Evolutionary conservation across 2,888 invertebrate species (phyloP), one percentile per base, ranked within the genome.

Genomic region (Yponomeuta malinellus): DNA sequence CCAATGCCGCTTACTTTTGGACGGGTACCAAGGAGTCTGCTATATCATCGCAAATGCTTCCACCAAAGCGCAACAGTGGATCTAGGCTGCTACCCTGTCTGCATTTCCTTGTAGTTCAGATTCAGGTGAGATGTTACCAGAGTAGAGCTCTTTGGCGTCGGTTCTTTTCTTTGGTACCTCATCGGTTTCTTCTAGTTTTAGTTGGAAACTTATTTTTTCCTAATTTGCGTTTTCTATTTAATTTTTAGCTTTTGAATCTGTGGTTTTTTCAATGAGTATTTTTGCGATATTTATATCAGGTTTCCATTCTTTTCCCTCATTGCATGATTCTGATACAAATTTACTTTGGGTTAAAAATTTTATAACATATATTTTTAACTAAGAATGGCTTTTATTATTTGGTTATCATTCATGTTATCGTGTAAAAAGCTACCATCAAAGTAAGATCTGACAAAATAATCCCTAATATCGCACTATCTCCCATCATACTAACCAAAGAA

Each of bases 61-160:
- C 91, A 33, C 91, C 91, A 75, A 90, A 90, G 75, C 77, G 86
- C 74, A 92, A 84, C 83, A 85, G 88, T 75, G 90, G 87, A 70
- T 81, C 86, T 73, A 79, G 90, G 74, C 79, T 91, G 72, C 81
- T 92, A 76, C 90, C 91, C 74, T 90, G 90, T 75, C 85, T 92
- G 71, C 90, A 92, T 86, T 91, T 87, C 83, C 78, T 91, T 76
- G 79, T 91, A 76, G 86, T 89, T 85, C 90, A 90, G 81, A 78
- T 92, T 74, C 91, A 92, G 91, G 91, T 92, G 90, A 91, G 91
- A 82, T 83, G 85, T 86, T 89, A 79, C 89, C 83, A 83, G 76
- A 87, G 86, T 83, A 82, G 89, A 80, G 82, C 48, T 48, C 69
- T 68, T 65, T 65, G 65, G 52, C 15, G 15, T 59, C 15, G 65